Percentiles rank a stretch among this genome's conserved stretches.
Conservation (phyloP, 1,140 invertebrate genomes). For the Monomorium pharaonis region DNA sequence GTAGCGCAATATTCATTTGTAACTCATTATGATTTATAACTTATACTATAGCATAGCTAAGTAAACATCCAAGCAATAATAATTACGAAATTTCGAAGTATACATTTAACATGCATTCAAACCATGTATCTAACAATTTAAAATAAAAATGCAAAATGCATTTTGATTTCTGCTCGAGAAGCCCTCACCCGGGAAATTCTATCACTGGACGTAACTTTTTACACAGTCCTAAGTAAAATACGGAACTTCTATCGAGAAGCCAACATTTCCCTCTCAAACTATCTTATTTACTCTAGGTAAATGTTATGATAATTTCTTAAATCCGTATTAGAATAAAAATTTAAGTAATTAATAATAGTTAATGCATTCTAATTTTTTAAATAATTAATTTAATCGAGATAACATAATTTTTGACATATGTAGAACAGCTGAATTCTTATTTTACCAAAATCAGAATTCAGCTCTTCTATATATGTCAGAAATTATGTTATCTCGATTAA, state of each 20-base stretch:
- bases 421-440: too few relatives aligned
- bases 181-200: constrained; percentile 14
- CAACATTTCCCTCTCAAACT: constrained; percentile 36
- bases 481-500: neutral
- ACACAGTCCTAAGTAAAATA: constrained; percentile 48
- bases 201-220: constrained; percentile 32
- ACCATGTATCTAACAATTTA: neutral
- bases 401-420: too few relatives aligned
- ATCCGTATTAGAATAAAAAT: constrained; percentile 4
- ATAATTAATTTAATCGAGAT: too few relatives aligned
- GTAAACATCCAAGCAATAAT: constrained; percentile 40
- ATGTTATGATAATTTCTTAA: constrained; percentile 42
- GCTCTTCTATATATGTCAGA: neutral
- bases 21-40: constrained; percentile 53
- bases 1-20: constrained; percentile 43
- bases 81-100: constrained; percentile 20
- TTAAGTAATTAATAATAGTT: neutral
- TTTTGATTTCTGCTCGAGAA: constrained; percentile 28
- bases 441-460: neutral
- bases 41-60: neutral
- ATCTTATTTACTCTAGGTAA: constrained; percentile 25
- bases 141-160: constrained; percentile 14
- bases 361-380: too few relatives aligned
- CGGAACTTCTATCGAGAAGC: constrained; percentile 35
- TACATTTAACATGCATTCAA: neutral